Conservation (phyloP, 2,888 invertebrate species). For the Shargacucullia verbasci region DNA sequence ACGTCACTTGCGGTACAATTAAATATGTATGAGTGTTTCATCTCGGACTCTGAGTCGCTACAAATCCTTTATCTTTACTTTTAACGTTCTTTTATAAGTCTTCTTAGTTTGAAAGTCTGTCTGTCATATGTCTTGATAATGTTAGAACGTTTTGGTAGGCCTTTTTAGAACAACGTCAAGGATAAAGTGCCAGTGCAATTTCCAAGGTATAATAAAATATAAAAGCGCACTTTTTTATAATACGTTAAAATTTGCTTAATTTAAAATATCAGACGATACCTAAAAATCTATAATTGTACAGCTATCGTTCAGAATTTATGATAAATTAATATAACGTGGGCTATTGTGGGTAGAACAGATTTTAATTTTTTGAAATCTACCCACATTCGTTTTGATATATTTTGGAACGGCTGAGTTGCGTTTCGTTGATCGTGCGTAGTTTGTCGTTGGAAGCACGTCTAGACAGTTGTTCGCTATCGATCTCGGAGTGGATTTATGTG, state of each 20-base stretch:
- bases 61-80: conserved; percentile 31
- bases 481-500: no score
- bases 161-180: conserved; percentile 27
- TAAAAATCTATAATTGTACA: no score
- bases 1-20: conserved; percentile 32
- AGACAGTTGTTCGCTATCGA: no score
- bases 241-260: neutral
- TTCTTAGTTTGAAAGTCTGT: conserved; percentile 41
- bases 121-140: conserved; percentile 31
- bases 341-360: no score
- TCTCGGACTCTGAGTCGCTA: conserved; percentile 14
- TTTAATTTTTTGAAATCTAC: no score
- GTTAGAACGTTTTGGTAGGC: conserved; percentile 22
- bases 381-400: no score
- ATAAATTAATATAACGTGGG: no score
- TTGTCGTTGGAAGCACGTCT: no score
- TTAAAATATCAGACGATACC: no score
- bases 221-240: neutral
- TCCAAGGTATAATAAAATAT: conserved; percentile 12
- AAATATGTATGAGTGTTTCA: conserved; percentile 52
- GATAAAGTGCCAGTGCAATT: conserved; percentile 31
- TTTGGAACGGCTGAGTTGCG: no score
- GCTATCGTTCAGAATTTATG: no score
- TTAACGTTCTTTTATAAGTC: conserved; percentile 35
- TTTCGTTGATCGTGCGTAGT: no score